Evolutionary conservation across 2,888 invertebrate genomes (phyloP).

Genomic region (Trissonchulus latispiculum): DNA sequence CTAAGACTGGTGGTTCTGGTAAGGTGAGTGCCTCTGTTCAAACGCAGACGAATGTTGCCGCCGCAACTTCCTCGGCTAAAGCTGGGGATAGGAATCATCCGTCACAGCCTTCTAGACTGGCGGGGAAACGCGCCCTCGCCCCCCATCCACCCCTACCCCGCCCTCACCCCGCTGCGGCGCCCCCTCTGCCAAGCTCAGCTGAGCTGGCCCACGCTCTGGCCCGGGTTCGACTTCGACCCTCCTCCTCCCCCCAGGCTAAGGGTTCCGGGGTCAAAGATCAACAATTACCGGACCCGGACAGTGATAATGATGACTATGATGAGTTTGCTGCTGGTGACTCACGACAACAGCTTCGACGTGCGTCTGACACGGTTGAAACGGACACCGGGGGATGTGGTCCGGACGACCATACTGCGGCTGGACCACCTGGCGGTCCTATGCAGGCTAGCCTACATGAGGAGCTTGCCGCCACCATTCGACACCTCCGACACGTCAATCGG

Average conservation of each 20-base stretch:
- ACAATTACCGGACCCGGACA: too few species aligned
- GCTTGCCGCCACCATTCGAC: slow-evolving; percentile 9
- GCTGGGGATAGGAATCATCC: too few species aligned
- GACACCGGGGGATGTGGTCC: too few species aligned
- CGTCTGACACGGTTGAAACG: neutral
- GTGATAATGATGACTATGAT: too few species aligned
- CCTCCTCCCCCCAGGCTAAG: neutral
- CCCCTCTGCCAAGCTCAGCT: too few species aligned
- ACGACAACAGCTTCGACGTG: neutral
- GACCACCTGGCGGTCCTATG: neutral
- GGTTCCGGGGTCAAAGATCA: neutral
- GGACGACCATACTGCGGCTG: too few species aligned
- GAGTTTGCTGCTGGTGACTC: neutral
- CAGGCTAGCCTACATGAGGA: slow-evolving; percentile 3
- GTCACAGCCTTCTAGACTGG: too few species aligned
- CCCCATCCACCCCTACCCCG: neutral
- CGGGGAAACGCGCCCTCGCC: neutral
- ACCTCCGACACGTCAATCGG: neutral
- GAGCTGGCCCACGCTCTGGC: neutral
- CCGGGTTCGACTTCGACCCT: neutral
- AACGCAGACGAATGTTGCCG: neutral
- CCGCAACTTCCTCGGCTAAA: neutral
- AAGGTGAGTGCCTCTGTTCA: neutral
- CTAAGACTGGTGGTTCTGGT: neutral
- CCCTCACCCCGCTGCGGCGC: too few species aligned